Evolutionary conservation across 2,888 invertebrate genomes (phyloP).

Genomic region (Xanthia togata): DNA sequence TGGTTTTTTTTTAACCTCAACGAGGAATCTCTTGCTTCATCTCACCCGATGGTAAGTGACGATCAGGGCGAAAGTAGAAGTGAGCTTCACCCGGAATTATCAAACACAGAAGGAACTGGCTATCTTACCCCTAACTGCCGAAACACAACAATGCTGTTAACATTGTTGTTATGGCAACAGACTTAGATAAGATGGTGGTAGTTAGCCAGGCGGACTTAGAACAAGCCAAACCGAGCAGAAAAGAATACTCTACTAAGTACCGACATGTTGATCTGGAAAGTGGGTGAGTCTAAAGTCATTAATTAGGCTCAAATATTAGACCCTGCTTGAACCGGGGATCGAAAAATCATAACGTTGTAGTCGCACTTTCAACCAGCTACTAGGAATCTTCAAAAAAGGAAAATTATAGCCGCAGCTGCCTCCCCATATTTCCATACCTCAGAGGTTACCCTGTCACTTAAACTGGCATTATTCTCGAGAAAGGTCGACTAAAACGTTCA

Average conservation of each 20-base stretch:
- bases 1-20: too few relatives aligned
- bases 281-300: background rate
- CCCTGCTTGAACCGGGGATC: background rate
- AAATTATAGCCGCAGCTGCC: background rate
- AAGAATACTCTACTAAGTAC: background rate
- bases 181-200: too few relatives aligned
- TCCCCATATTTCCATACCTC: conserved; percentile 25
- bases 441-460: conserved; percentile 46
- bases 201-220: too few relatives aligned
- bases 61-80: too few relatives aligned
- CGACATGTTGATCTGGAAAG: background rate
- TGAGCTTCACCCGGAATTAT: too few relatives aligned
- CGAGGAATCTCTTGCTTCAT: too few relatives aligned
- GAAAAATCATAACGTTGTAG: background rate
- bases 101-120: too few relatives aligned
- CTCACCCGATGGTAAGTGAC: too few relatives aligned
- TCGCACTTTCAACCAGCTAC: background rate
- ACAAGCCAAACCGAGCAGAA: too few relatives aligned
- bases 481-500: conserved; percentile 38
- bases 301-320: background rate
- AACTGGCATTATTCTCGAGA: conserved; percentile 36
- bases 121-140: too few relatives aligned
- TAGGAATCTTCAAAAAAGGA: conserved; percentile 6
- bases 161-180: too few relatives aligned
- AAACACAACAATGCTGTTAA: too few relatives aligned